Evolutionary conservation across 2,888 invertebrate genomes (phyloP).

Genomic region (Nomada goodeniana): DNA sequence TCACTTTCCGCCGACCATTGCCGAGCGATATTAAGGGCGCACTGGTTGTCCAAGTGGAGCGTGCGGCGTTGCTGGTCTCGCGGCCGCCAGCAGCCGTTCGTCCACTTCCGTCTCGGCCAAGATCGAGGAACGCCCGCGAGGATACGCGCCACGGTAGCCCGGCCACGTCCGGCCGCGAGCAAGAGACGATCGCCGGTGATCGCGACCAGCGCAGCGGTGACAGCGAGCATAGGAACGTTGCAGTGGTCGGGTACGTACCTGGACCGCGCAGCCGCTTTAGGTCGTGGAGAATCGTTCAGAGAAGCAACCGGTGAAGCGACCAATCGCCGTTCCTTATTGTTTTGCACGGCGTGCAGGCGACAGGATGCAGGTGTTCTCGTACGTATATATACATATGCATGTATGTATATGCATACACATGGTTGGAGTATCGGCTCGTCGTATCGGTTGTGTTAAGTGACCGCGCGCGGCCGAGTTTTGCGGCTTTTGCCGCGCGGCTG

Average conservation of each 20-base stretch:
- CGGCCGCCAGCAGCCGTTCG: not conserved
- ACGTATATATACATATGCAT: not conserved
- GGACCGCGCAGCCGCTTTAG: constrained; percentile 52
- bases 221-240: constrained; percentile 38
- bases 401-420: not conserved
- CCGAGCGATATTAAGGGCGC: constrained; percentile 40
- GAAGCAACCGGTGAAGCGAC: constrained; percentile 56
- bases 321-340: constrained; percentile 44
- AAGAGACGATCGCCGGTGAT: constrained; percentile 44
- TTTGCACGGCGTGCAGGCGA: constrained; percentile 15
- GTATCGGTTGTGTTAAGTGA: constrained; percentile 32
- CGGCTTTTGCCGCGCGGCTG: constrained; percentile 51
- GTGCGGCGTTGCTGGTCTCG: constrained; percentile 6
- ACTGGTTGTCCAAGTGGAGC: not conserved
- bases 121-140: constrained; percentile 46
- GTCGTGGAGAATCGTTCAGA: constrained; percentile 41
- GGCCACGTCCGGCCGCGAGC: constrained; percentile 39
- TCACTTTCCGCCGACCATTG: constrained; percentile 51
- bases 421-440: constrained; percentile 4
- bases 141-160: constrained; percentile 18
- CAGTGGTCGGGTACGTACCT: constrained; percentile 52
- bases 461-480: constrained; percentile 31
- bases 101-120: constrained; percentile 56
- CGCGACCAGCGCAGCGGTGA: constrained; percentile 41
- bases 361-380: not conserved